Evolutionary conservation across 2,888 invertebrate genomes (phyloP).

Genomic region (Eristalis tenax): DNA sequence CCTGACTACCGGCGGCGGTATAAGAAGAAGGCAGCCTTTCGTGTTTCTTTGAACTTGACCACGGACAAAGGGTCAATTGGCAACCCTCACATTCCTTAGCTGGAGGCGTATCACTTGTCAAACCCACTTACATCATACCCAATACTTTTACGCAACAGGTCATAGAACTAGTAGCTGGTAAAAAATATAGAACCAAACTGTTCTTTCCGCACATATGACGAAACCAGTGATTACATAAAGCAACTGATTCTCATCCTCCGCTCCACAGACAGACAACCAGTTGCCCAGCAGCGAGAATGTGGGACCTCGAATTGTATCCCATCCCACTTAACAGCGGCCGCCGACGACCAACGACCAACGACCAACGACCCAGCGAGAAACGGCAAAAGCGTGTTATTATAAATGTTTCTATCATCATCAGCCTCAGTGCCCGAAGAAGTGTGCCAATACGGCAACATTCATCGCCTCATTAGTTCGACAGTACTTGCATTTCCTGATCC

Average conservation of each 20-base stretch:
- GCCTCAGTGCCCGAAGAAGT: conserved; percentile 38
- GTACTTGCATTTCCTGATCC: conserved; percentile 63
- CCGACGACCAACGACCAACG: conserved; percentile 18
- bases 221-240: conserved; percentile 28
- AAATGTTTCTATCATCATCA: conserved; percentile 12
- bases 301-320: conserved; percentile 5
- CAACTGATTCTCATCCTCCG: background rate
- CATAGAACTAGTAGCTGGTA: background rate
- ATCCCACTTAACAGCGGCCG: conserved; percentile 9
- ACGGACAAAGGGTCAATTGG: background rate
- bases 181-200: background rate
- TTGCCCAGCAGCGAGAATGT: conserved; percentile 5
- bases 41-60: background rate
- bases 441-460: conserved; percentile 51
- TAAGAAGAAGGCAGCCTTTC: too few relatives aligned
- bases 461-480: conserved; percentile 42
- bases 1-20: too few relatives aligned
- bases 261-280: background rate
- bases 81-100: background rate
- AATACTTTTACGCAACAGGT: conserved; percentile 13
- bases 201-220: conserved; percentile 5
- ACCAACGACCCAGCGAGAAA: background rate
- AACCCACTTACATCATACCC: background rate
- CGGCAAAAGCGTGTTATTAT: conserved; percentile 32
- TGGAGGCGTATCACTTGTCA: background rate